Conservation (phyloP, 2,797 vertebrate genomes). For the Sebastes nivosus region DNA sequence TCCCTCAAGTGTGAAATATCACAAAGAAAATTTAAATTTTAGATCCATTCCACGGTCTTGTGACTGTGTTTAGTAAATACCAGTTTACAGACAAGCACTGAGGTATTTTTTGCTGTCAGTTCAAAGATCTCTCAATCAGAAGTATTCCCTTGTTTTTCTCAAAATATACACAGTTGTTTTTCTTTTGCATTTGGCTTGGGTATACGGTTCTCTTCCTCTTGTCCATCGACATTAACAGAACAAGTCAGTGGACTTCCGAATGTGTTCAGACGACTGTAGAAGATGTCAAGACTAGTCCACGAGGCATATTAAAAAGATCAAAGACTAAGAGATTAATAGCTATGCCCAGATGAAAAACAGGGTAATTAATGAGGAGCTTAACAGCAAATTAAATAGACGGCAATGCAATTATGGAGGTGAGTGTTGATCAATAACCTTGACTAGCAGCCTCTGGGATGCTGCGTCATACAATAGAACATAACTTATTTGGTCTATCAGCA, state of each 20-base stretch:
- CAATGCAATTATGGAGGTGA: conserved; percentile 75
- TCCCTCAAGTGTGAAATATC: conserved; percentile 60
- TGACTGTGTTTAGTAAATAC: conserved; percentile 47
- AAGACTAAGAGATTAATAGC: conserved; percentile 72
- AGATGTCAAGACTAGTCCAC: conserved; percentile 60
- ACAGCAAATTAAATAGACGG: conserved; percentile 76
- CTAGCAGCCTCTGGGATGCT: conserved; percentile 60
- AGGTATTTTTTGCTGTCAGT: conserved; percentile 28
- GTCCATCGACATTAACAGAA: conserved; percentile 10
- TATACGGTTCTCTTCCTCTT: neutral
- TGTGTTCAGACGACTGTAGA: conserved; percentile 41
- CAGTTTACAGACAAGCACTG: conserved; percentile 11
- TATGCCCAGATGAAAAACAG: conserved; percentile 57
- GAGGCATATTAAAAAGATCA: conserved; percentile 74
- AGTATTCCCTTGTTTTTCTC: neutral
- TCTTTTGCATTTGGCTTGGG: neutral
- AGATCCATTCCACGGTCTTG: conserved; percentile 37
- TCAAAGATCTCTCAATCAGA: conserved; percentile 46
- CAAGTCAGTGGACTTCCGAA: conserved; percentile 41
- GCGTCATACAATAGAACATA: conserved; percentile 46
- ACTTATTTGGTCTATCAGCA: conserved; percentile 44
- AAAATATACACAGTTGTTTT: neutral
- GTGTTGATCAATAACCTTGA: conserved; percentile 79
- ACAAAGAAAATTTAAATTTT: conserved; percentile 42
- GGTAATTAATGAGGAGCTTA: conserved; percentile 74